A percentile compares a stretch with the other conserved stretches of the same genome.
Conservation (phyloP, 2,113 vertebrate genomes). For the Pandion haliaetus region DNA sequence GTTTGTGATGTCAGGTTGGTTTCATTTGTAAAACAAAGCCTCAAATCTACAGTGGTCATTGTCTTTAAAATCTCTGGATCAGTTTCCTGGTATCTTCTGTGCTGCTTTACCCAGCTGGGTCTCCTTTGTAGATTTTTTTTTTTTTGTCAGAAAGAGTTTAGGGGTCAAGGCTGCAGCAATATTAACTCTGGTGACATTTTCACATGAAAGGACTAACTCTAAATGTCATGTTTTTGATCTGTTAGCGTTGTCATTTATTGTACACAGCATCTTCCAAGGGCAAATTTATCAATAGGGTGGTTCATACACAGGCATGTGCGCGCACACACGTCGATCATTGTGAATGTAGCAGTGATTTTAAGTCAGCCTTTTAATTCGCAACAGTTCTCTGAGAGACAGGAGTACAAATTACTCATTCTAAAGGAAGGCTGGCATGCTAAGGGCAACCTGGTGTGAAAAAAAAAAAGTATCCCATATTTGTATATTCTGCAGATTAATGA, state of each 20-base stretch:
- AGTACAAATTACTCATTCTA: not conserved
- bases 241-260: not conserved
- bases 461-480: not conserved
- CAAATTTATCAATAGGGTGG: not conserved
- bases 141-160: not conserved
- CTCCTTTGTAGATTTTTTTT: not conserved
- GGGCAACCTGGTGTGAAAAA: not conserved
- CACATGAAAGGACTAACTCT: not conserved
- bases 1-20: not conserved
- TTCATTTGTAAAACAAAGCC: not conserved
- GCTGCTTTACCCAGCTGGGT: not conserved
- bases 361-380: not conserved
- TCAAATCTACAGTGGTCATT: not conserved
- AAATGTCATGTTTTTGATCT: not conserved
- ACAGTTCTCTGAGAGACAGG: not conserved
- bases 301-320: rapidly evolving
- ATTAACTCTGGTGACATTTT: conserved; percentile 13
- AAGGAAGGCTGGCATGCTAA: not conserved
- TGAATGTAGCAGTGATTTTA: not conserved
- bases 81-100: not conserved
- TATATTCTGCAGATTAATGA: not conserved
- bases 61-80: not conserved
- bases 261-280: not conserved
- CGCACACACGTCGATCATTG: not conserved
- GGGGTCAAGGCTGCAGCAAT: not conserved